Base-by-base conservation (phyloP, 2,888 invertebrate species). In the Sesia bembeciformis region DNA sequence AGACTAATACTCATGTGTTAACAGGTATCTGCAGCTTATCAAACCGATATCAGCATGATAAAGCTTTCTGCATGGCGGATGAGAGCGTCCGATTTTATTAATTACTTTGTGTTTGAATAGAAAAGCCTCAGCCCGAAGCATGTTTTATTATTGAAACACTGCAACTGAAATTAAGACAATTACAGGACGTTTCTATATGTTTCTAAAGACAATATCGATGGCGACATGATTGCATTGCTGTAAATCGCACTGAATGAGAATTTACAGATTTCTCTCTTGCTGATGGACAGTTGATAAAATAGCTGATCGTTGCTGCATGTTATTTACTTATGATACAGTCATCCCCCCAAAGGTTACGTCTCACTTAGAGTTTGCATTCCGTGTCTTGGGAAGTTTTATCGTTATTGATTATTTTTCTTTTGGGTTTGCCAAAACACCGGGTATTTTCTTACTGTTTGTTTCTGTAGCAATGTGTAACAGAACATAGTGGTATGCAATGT, bases 41-140 rank as follows among this genome's bases (percentile, higher is more conserved):
- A 60, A 72, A 76, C 72, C 72, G 71, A 79, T 79, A 81, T 77
- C 78, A 86, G 89, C 89, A 89, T 89, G 89, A 81, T 74, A 80
- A 81, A 81, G 89, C 89, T 89, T 89, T 76, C 79, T 87, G 89
- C 89, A 89, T 89, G 89, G 87, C 86, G 84, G 85, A 86, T 81
- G 73, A 78, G 66, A 77, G 68, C 75, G 78, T 85, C 85, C 85
- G 76, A 74, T 81, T 88, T 83, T 79, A 78, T 81, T 76, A 62
- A 76, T 80, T 78, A 75, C 74, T 85, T 84, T 81, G 71, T 87
- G 84, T 85, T 83, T 80, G 63, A 67, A 83, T 87, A 89, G 86
- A 82, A 76, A 80, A 78, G 88, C 86, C 88, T 87, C 82, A 76
- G 88, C 87, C 86, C 87, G 80, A 81, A 77, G 89, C 89, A 89